Evolutionary conservation across 2,113 vertebrate genomes (phyloP).

Genomic region (Solea senegalensis): DNA sequence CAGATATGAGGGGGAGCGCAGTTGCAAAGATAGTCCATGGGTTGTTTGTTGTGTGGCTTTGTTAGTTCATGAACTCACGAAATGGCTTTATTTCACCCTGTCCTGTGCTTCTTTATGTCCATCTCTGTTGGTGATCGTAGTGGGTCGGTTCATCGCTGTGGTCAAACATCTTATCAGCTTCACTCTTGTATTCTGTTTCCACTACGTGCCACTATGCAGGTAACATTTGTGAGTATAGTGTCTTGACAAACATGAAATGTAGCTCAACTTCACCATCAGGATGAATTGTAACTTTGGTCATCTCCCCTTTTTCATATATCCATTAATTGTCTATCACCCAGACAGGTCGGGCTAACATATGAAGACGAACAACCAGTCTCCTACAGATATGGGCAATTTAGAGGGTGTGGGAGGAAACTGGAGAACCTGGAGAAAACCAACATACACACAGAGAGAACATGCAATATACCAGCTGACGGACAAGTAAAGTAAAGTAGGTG

Average conservation of each 20-base stretch:
- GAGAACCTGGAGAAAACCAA: too few species aligned
- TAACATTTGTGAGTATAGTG: not conserved
- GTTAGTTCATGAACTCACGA: conserved; percentile 16
- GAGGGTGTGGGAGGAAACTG: too few species aligned
- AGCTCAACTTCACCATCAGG: not conserved
- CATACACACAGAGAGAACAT: too few species aligned
- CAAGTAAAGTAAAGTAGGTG: too few species aligned
- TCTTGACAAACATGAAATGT: not conserved
- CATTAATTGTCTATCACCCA: too few species aligned
- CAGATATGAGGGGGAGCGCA: not conserved
- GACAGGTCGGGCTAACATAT: too few species aligned
- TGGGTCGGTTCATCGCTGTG: not conserved
- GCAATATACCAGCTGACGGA: too few species aligned
- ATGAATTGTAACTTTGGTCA: not conserved
- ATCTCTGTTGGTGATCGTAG: not conserved
- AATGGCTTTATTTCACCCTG: conserved; percentile 1
- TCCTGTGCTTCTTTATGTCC: not conserved
- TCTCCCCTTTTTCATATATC: not conserved
- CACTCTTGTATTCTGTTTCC: not conserved
- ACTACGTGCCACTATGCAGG: not conserved
- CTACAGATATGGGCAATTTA: too few species aligned
- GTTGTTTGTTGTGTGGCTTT: conserved; percentile 18
- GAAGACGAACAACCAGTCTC: too few species aligned
- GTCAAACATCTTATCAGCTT: not conserved
- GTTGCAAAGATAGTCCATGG: conserved; percentile 1